Base-by-base conservation (phyloP, 2,888 invertebrate genomes). In the Cryptocephalus moraei region DNA sequence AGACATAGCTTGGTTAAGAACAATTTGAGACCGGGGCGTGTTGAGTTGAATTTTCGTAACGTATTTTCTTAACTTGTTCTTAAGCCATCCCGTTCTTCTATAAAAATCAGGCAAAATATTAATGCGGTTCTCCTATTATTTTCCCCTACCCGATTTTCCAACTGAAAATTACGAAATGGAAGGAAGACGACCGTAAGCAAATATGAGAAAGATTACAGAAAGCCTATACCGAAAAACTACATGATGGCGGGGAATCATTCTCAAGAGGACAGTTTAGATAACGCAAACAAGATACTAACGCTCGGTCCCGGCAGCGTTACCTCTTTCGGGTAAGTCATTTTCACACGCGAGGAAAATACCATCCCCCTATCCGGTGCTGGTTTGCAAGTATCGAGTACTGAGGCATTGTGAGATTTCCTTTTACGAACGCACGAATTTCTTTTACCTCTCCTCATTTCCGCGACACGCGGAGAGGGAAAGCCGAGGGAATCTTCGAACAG, bases 141-240 rank as follows among this genome's bases (percentile, higher is more conserved):
- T 53, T 55, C 47, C 40, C 41, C 48, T 33, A 34, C 49, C 48
- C 44, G 44, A 44, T 44, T 48, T 46, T 53, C 54, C 50, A 58
- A 54, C 50, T 13, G 22, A 52, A 56, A 57, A 55, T 53, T 53
- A 54, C 56, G 54, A 57, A 57, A 67, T 76, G 86, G 86, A 84
- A 86, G 88, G 80, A 90, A 89, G 80, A 88, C 88, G 68, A 86
- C 89, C 59, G 80, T 88, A 72, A 84, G 86, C 71, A 90, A 89
- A 73, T 90, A 87, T 73, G 90, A 91, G 72, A 86, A 86, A 62
- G 88, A 89, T 48, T 90, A 88, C 75, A 89, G 89, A 78, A 89
- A 89, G 69, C 86, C 88, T 43, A 80, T 82, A 59, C 79, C 81
- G 60, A 86, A 84, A 75, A 84, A 79, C 71, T 84, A 82, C 70